A percentile compares a stretch with the other conserved stretches of the same genome.
Conservation (phyloP, 2,797 vertebrate species). For the Streptopelia turtur region DNA sequence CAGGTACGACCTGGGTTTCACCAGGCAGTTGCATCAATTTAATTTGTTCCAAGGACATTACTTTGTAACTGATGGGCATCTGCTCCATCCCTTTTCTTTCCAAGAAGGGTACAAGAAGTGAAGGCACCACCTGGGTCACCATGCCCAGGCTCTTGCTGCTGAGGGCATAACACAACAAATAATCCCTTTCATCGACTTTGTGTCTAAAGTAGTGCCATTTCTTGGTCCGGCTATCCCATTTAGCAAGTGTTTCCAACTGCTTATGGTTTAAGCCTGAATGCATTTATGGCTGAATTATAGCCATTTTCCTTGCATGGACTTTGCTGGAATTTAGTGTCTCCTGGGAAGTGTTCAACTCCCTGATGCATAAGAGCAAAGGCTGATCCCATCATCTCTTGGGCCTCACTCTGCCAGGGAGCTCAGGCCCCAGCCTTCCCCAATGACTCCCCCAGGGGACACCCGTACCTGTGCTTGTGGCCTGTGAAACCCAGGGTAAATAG, state of each 20-base stretch:
- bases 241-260: neutral
- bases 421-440: neutral
- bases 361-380: neutral
- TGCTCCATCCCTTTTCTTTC: neutral
- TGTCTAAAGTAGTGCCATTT: neutral
- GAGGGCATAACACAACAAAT: neutral
- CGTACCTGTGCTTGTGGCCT: fast-evolving
- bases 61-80: neutral
- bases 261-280: neutral
- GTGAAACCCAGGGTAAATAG: neutral
- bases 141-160: neutral
- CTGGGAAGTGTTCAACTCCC: neutral
- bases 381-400: neutral
- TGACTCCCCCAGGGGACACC: neutral
- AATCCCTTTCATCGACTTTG: neutral
- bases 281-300: neutral
- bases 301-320: neutral
- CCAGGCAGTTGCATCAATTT: neutral
- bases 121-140: neutral
- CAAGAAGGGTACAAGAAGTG: neutral
- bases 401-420: neutral
- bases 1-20: neutral
- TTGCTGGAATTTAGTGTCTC: neutral
- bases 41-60: neutral
- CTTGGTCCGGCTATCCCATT: neutral